Base-by-base conservation (phyloP, 1,140 invertebrate genomes). In the Ceratitis capitata region DNA sequence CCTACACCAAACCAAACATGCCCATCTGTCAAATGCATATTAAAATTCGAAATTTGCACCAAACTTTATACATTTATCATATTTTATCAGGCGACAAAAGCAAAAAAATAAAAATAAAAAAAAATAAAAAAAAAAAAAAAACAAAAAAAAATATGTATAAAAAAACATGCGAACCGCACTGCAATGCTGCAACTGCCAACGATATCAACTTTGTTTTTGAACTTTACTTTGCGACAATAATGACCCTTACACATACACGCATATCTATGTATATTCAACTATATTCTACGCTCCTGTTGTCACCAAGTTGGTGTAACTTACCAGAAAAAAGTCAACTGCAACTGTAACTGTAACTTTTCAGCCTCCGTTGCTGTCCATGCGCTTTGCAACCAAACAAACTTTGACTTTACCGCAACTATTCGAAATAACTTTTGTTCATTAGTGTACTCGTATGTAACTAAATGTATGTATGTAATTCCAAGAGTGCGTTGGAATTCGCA, bases 21-120 rank as follows among this genome's bases (percentile, higher is more conserved):
- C 58, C 58, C 58, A 61, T 7, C 58, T 61, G 58, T 29, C 58
- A 61, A 61, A 47, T 1, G 26, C 58, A 61, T 12, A 23, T 4
- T 12, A 61, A 61, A 61, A 61, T 29, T 61, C 26, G 29, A 61
- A 61, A 61, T 61, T 61, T 61, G 23, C 58, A 61, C 23, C 58
- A 61, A 56, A 61, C 58, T 61, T 61, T 61, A 12, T 32, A 10
- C 58, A 61, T 61, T 61, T 61, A 61, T 61, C 58, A 61, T 61
- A 61, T 61, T 61, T 61, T 61, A 12, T 29, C 58, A 29, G 16
- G 26, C 58, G n/a, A n/a, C 58, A 61, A 23, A n/a, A 23, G 12
- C 51, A 53, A 53, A 53, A 53, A 14, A 26, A n/a, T 12, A 2
- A 61, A 61, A 61, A 61, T 23, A 61, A 32, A 29, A 26, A 47